Evolutionary conservation across 2,888 invertebrate species (phyloP), one percentile per base, ranked within the genome.

Genomic region (Hylaea fasciaria): DNA sequence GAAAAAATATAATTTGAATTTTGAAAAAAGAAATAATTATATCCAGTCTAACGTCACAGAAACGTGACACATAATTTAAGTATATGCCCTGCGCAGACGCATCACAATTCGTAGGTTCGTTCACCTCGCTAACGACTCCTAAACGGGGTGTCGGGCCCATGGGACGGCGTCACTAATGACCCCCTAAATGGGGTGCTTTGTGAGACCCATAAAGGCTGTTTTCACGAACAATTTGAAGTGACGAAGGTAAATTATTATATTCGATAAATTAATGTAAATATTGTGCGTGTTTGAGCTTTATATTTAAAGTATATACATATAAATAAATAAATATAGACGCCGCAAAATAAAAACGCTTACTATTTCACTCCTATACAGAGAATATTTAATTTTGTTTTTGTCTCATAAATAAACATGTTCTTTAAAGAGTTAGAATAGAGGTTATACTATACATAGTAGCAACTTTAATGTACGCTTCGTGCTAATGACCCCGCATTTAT

Each of bases 81-180:
- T n/a, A n/a, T 13, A 4, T 54, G 5, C 22, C 22, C 5, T 22
- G 76, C 77, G 79, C 78, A 62, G 62, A 76, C 72, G 79, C 75
- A 77, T 77, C 32, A 80, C 77, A 82, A 82, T 83, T 78, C 76
- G 76, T 69, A 58, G 71, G 85, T 80, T 80, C 83, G 55, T 78
- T 82, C 74, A 85, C 80, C 87, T 65, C 54, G 72, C 71, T 76
- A 74, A 78, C 76, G 73, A 79, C 71, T 78, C 79, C 80, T 81
- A 82, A 82, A 83, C 81, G 73, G 76, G 71, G 74, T 76, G 80
- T 76, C 78, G 69, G 51, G 63, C 44, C 46, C 50, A 45, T 40
- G 45, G 14, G 22, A 45, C 32, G 11, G 11, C 8, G 32, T 35
- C 22, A 50, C 48, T 50, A 51, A 58, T 58, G 41, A 48, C 32